phyloP scores from a whole-genome alignment of 2,797 vertebrate species.

The Allobates femoralis region DNA sequence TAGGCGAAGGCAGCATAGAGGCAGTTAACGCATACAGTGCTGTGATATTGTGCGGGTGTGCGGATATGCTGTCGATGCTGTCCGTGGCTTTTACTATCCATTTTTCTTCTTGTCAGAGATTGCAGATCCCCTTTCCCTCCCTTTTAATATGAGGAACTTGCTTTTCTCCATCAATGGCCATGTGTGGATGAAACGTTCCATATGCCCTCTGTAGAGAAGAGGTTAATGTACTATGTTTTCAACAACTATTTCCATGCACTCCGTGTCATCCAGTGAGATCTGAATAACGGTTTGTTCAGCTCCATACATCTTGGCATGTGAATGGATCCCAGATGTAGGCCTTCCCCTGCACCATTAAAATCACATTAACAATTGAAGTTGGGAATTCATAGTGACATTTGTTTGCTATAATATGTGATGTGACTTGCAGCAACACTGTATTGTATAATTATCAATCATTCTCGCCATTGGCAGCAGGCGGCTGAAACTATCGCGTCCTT shows the following conservation, averaged over 20 bases:
- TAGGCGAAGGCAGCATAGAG: not conserved
- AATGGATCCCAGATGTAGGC: conserved; percentile 31
- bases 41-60: not conserved
- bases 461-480: not conserved
- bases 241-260: conserved; percentile 1
- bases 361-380: conserved; percentile 37
- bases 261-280: not conserved
- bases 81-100: not conserved
- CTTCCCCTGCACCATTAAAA: conserved; percentile 33
- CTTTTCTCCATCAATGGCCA: not conserved
- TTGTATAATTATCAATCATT: conserved; percentile 22
- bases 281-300: conserved; percentile 6
- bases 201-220: conserved; percentile 7
- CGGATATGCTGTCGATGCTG: not conserved
- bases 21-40: not conserved
- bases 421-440: conserved; percentile 16
- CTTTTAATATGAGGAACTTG: conserved; percentile 1
- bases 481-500: not conserved
- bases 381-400: conserved; percentile 26
- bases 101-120: conserved; percentile 1
- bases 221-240: conserved; percentile 26
- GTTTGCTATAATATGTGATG: conserved; percentile 34
- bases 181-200: conserved; percentile 18
- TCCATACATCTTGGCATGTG: conserved; percentile 27
- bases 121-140: not conserved